A percentile compares a stretch with the other conserved stretches of the same genome.
Conservation (phyloP, 2,113 vertebrate genomes). For the Phoxinus phoxinus region DNA sequence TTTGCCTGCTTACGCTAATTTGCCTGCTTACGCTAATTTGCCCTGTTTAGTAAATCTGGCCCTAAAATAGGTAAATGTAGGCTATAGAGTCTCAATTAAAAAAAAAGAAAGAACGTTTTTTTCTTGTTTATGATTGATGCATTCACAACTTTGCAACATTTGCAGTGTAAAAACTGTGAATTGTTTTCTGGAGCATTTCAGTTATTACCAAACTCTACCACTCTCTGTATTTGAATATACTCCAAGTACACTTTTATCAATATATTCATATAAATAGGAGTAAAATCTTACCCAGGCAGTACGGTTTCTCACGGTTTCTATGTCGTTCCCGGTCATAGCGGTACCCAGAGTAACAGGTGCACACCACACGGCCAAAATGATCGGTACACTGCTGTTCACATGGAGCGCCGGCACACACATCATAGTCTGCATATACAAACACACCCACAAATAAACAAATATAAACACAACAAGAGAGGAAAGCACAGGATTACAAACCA, state of each 20-base stretch:
- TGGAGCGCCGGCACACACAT: slow-evolving; percentile 91
- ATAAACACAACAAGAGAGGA: not conserved
- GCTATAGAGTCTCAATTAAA: too few species aligned
- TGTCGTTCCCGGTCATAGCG: slow-evolving; percentile 94
- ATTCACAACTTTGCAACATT: not conserved
- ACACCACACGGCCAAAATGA: slow-evolving; percentile 93
- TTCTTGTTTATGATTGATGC: not conserved
- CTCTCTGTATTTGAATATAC: not conserved
- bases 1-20: too few species aligned
- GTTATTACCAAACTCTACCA: not conserved
- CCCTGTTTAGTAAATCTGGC: too few species aligned
- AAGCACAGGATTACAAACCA: not conserved
- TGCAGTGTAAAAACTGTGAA: not conserved
- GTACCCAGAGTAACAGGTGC: slow-evolving; percentile 93
- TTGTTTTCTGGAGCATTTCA: not conserved
- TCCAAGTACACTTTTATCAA: not conserved
- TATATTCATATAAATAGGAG: too few species aligned
- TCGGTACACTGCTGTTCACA: slow-evolving; percentile 98
- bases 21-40: too few species aligned
- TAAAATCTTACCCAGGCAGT: slow-evolving; percentile 86
- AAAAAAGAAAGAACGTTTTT: too few species aligned
- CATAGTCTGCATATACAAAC: slow-evolving; percentile 82
- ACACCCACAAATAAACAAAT: slow-evolving; percentile 32
- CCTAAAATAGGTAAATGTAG: too few species aligned
- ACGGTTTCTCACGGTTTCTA: slow-evolving; percentile 88